Conservation (phyloP, 2,113 vertebrate species). For the Oncorhynchus mykiss region DNA sequence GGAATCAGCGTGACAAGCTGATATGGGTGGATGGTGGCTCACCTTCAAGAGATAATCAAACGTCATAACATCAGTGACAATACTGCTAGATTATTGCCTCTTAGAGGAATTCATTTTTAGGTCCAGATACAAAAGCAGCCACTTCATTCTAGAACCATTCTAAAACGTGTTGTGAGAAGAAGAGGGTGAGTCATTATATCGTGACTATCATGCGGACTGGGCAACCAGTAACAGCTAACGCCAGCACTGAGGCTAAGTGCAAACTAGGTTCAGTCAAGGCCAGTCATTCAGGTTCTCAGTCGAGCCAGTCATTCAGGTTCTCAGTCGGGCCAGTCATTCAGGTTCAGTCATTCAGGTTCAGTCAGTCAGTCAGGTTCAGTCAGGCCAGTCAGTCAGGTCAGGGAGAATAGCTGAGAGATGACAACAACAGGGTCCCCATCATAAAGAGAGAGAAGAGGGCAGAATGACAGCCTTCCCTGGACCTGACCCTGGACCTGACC, state of each 20-base stretch:
- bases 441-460: not conserved
- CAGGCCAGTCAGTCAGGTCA: not conserved
- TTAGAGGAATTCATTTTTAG: no score
- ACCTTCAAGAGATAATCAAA: slow-evolving; percentile 74
- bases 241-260: not conserved
- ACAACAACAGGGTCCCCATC: not conserved
- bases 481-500: not conserved
- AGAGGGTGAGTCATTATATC: not conserved
- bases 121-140: no score
- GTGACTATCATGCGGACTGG: not conserved
- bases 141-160: no score
- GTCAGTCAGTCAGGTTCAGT: no score
- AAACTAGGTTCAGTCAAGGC: not conserved
- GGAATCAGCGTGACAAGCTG: slow-evolving; percentile 98
- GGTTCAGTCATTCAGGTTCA: no score
- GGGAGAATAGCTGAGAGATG: no score
- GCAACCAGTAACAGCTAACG: not conserved
- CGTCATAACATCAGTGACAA: no score
- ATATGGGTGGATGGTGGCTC: slow-evolving; percentile 98
- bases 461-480: not conserved
- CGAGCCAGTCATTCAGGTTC: no score
- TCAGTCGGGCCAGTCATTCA: no score
- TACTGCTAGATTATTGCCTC: not conserved
- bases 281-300: no score
- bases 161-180: not conserved